phyloP scores from a whole-genome alignment of 1,140 invertebrate genomes.

The Drosophila parvula region DNA sequence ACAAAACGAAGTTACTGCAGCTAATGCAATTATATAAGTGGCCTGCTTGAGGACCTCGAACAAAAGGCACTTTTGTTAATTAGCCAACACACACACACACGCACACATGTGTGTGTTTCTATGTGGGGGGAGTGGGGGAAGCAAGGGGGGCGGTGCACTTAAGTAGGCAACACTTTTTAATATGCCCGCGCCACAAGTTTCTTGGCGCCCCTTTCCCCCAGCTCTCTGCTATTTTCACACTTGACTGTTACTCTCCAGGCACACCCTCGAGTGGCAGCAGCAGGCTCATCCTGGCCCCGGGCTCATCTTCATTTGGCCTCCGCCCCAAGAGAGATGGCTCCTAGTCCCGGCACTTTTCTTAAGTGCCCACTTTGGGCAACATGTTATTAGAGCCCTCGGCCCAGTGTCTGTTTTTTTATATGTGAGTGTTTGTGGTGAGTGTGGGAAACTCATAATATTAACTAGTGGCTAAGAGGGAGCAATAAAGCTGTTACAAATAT shows the following conservation, averaged over 20 bases:
- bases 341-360: slow-evolving; percentile 40
- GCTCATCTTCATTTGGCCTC: slow-evolving; percentile 9
- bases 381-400: slow-evolving; percentile 59
- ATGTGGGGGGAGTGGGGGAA: slow-evolving; percentile 5
- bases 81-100: slow-evolving; percentile 54
- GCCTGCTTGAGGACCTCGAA: slow-evolving; percentile 63
- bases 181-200: slow-evolving; percentile 48
- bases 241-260: slow-evolving; percentile 31
- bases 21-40: slow-evolving; percentile 82
- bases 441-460: slow-evolving; percentile 63
- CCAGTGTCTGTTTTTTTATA: slow-evolving; percentile 12
- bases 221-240: slow-evolving; percentile 56
- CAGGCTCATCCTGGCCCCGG: slow-evolving; percentile 12
- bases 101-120: slow-evolving; percentile 2
- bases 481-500: slow-evolving; percentile 44
- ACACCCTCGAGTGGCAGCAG: slow-evolving; percentile 28
- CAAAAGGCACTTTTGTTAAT: slow-evolving; percentile 78
- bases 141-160: slow-evolving; percentile 34
- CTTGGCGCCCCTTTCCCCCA: slow-evolving; percentile 15
- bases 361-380: slow-evolving; percentile 64
- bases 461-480: slow-evolving; percentile 44
- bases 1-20: slow-evolving; percentile 61
- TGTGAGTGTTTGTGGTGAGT: slow-evolving; percentile 27
- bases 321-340: neutral
- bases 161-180: slow-evolving; percentile 63